Percentiles rank a stretch among this genome's conserved stretches.
Conservation (phyloP, 2,888 invertebrate species). For the Acanthosepion esculentum region DNA sequence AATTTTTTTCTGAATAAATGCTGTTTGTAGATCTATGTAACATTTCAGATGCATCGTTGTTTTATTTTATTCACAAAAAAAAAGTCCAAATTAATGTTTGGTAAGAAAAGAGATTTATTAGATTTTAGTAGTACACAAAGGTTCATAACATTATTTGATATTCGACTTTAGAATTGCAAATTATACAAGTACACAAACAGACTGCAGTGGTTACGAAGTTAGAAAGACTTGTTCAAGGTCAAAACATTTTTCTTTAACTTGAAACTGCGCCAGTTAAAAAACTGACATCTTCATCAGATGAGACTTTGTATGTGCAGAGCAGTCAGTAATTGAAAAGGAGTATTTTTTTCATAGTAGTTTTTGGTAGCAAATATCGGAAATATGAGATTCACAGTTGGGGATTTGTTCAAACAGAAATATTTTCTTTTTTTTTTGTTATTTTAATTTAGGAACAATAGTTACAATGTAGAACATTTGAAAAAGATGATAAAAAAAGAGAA, state of each 20-base stretch:
- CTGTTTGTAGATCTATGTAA: background rate
- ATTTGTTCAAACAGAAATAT: background rate
- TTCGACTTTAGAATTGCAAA: background rate
- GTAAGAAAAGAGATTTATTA: constrained; percentile 33
- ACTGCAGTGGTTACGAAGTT: background rate
- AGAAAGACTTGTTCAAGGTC: background rate
- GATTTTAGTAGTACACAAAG: constrained; percentile 21
- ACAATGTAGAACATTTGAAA: constrained; percentile 1
- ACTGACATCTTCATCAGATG: background rate
- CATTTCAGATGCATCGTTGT: constrained; percentile 24
- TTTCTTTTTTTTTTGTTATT: background rate
- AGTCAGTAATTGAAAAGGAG: background rate
- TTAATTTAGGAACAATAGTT: background rate
- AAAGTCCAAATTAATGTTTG: background rate
- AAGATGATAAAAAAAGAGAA: background rate
- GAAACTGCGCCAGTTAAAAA: background rate
- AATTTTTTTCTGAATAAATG: background rate
- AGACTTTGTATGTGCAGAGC: background rate
- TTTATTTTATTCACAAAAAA: background rate
- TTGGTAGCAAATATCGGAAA: background rate
- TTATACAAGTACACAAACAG: constrained; percentile 10
- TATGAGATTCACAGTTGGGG: constrained; percentile 22
- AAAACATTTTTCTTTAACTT: background rate
- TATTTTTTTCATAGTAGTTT: background rate
- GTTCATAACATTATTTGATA: background rate